Evolutionary conservation across 2,113 vertebrate genomes (phyloP).

Genomic region (Laticauda colubrina): DNA sequence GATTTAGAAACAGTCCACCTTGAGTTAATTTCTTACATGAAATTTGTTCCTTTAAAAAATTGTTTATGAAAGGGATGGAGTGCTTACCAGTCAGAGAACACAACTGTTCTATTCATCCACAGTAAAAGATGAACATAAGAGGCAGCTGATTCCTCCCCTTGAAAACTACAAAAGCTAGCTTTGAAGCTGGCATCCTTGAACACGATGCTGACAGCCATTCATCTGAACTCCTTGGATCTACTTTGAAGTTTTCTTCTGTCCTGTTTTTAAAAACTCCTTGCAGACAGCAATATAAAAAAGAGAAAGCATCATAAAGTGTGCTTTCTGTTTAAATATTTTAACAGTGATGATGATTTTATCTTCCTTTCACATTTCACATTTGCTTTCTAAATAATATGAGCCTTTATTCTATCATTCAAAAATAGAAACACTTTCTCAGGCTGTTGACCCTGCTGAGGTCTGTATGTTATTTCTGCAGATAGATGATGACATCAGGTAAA

Average conservation of each 20-base stretch:
- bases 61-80: neutral
- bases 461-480: neutral
- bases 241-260: constrained; percentile 46
- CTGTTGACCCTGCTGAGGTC: neutral
- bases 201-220: constrained; percentile 23
- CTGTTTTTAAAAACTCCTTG: constrained; percentile 3
- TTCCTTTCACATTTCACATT: neutral
- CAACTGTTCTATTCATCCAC: constrained; percentile 3
- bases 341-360: neutral
- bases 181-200: constrained; percentile 46
- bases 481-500: neutral
- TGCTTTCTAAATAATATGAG: neutral
- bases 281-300: constrained; percentile 13
- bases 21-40: neutral
- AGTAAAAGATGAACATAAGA: neutral
- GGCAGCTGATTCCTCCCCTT: constrained; percentile 33
- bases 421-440: constrained; percentile 3
- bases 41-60: neutral
- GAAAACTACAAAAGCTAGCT: constrained; percentile 39
- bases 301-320: accelerated
- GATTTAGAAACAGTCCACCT: neutral
- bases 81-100: neutral
- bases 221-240: constrained; percentile 32
- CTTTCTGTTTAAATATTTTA: neutral
- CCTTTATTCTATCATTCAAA: constrained; percentile 18